A percentile compares a stretch with the other conserved stretches of the same genome.
Evolutionary conservation across 2,888 invertebrate species (phyloP).

Genomic region (Oligia latruncula): DNA sequence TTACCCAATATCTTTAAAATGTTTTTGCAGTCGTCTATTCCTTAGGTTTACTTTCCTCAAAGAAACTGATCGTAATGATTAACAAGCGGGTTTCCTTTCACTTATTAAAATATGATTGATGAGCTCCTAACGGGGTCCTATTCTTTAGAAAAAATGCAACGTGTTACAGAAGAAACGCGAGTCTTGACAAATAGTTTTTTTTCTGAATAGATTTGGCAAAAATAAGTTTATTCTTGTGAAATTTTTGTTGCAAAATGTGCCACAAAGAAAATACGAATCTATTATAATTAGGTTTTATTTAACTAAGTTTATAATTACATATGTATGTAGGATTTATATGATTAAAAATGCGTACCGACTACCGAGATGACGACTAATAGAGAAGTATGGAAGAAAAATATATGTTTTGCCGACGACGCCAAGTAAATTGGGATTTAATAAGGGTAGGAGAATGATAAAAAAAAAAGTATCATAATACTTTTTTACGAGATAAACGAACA

Average conservation of each 20-base stretch:
- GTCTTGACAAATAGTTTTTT: background rate
- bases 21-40: background rate
- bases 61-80: slow-evolving; percentile 11
- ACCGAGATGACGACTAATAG: background rate
- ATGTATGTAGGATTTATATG: background rate
- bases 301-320: background rate
- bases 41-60: background rate
- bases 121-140: slow-evolving; percentile 4
- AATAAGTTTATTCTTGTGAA: background rate
- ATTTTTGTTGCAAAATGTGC: background rate
- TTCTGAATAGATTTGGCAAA: background rate
- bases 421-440: background rate
- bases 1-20: background rate
- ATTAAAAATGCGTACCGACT: background rate
- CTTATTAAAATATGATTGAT: slow-evolving; percentile 21
- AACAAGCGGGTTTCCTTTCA: slow-evolving; percentile 13
- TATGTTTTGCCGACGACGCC: no score
- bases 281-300: background rate
- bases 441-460: background rate
- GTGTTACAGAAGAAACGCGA: slow-evolving; percentile 16
- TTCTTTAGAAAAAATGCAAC: slow-evolving; percentile 43
- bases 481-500: no score
- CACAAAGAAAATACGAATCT: background rate
- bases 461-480: no score
- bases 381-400: background rate